These are phyloP conservation scores for Xiphydria camelus DNA, from an alignment of 2,888 invertebrate species.

Conservation along the genomic window DNA sequence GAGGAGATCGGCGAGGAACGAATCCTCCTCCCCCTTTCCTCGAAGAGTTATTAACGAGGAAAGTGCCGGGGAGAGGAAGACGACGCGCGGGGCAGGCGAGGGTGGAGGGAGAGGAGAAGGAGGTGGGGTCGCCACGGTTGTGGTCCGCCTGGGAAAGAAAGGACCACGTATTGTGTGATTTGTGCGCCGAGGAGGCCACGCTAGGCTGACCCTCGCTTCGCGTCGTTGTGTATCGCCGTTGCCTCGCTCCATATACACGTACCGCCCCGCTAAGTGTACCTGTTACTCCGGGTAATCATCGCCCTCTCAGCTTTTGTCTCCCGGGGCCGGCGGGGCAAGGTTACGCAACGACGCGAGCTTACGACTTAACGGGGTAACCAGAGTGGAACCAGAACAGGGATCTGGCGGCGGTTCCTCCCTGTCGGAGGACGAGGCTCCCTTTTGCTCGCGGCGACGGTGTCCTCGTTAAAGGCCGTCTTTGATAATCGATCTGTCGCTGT, in stretches of 20 bases:
- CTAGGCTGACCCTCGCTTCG: constrained; percentile 54
- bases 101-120: constrained; percentile 25
- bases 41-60: constrained; percentile 10
- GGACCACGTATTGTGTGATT: constrained; percentile 49
- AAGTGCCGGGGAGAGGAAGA: constrained; percentile 17
- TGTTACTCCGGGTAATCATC: constrained; percentile 45
- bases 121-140: constrained; percentile 56
- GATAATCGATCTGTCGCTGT: too few relatives aligned
- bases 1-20: too few relatives aligned
- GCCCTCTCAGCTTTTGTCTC: constrained; percentile 23
- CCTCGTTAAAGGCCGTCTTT: too few relatives aligned
- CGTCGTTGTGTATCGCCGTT: constrained; percentile 30
- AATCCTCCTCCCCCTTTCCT: neutral
- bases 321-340: neutral
- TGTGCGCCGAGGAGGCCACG: constrained; percentile 48
- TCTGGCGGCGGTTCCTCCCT: neutral
- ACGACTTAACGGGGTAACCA: neutral
- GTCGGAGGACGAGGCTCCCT: too few relatives aligned
- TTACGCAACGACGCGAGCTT: constrained; percentile 7
- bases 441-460: too few relatives aligned
- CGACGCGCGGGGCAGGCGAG: constrained; percentile 12
- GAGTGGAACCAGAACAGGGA: constrained; percentile 2
- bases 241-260: constrained; percentile 26
- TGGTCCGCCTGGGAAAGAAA: constrained; percentile 56
- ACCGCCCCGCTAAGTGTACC: constrained; percentile 33